These are phyloP conservation scores for Cephus rjabovi DNA, from an alignment of 2,888 invertebrate genomes.

Conservation along the genomic window DNA sequence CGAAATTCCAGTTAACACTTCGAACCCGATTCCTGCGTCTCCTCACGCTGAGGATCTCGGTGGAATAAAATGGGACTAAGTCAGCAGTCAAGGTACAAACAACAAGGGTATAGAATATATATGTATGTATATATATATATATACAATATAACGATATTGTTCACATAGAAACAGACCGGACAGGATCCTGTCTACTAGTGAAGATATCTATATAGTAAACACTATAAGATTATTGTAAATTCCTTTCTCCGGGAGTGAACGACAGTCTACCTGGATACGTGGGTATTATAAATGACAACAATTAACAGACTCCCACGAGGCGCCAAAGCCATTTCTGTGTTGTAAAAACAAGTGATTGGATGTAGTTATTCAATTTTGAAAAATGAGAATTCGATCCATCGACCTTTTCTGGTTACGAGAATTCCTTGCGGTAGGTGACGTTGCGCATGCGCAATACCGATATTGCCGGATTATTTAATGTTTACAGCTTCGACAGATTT, in stretches of 20 bases:
- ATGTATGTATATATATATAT: slow-evolving; percentile 9
- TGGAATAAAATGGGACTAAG: background rate
- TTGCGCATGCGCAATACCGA: background rate
- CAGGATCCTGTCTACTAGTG: background rate
- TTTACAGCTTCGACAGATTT: background rate
- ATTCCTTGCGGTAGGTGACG: background rate
- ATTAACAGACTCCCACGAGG: slow-evolving; percentile 34
- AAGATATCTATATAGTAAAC: background rate
- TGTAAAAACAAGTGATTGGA: background rate
- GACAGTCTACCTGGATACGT: slow-evolving; percentile 7
- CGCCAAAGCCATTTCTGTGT: background rate
- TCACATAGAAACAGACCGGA: background rate
- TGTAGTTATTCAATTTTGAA: background rate
- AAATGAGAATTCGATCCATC: background rate
- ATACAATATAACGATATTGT: background rate
- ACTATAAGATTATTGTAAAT: background rate
- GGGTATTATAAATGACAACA: slow-evolving; percentile 30
- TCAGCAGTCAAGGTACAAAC: background rate
- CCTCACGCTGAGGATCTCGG: background rate
- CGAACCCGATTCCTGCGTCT: background rate
- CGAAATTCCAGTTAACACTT: background rate
- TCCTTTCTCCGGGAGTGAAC: background rate
- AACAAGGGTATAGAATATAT: background rate
- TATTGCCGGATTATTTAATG: background rate
- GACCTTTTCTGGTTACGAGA: background rate